These are phyloP conservation scores for Aythya baeri DNA, from an alignment of 2,113 vertebrate genomes.

Conservation along the genomic window DNA sequence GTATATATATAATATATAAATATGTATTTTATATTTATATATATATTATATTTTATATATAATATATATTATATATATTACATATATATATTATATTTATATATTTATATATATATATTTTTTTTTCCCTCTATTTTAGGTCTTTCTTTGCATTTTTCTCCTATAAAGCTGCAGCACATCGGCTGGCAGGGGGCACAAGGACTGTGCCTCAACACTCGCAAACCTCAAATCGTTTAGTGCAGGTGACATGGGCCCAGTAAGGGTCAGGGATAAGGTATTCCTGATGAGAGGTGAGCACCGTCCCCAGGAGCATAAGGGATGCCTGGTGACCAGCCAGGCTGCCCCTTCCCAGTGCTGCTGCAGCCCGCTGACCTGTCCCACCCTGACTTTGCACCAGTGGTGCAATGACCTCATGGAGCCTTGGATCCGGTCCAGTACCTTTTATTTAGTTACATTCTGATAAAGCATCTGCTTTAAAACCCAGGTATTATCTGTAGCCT, in stretches of 20 bases:
- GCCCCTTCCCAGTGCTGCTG: rapidly evolving
- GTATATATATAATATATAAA: too few relatives aligned
- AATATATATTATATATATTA: too few relatives aligned
- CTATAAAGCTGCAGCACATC: not conserved
- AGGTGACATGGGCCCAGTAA: not conserved
- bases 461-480: not conserved
- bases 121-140: rapidly evolving
- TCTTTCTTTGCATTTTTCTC: not conserved
- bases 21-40: too few relatives aligned
- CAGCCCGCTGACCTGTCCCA: not conserved
- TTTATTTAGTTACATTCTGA: not conserved
- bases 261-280: not conserved
- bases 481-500: not conserved
- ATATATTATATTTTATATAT: too few relatives aligned
- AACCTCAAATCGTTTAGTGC: not conserved
- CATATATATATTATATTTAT: not conserved
- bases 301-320: not conserved
- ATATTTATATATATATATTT: too few relatives aligned
- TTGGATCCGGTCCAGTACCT: not conserved
- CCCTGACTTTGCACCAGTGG: not conserved
- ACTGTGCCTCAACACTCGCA: rapidly evolving
- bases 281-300: not conserved
- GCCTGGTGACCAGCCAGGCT: rapidly evolving
- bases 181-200: too few relatives aligned
- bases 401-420: not conserved